Evolutionary conservation across 2,113 vertebrate genomes (phyloP), one percentile per base, ranked within the genome.

Genomic region (Oryzias celebensis): DNA sequence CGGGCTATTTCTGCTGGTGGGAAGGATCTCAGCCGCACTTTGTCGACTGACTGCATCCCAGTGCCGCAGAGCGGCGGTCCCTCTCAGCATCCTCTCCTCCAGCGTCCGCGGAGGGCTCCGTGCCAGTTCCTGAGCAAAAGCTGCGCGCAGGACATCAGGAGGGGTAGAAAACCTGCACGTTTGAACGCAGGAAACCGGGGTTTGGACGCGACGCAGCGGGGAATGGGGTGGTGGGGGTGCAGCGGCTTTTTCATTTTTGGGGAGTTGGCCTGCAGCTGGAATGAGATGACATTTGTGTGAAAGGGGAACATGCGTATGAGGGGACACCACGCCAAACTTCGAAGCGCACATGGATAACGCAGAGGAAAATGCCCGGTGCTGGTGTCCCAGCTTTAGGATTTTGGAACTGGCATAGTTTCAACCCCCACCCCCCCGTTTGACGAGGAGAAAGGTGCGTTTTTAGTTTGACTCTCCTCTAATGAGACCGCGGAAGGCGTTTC

Each of bases 61-160:
- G 85, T 95, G 94, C 92, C 94, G 94, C 94, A 96, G 94, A 92
- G 92, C 90, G 89, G 78, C 77, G 87, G 85, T 77, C 88, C 85
- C 71, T 68, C 65, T 88, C 78, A 78, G 88, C 88, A 87, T 88
- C 90, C 83, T 90, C 77, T 79, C 65, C 75, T 46, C 4, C 71
- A 43, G 77, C 85, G 69, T 78, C 72, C 68, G 68, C 73, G 77
- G 56, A 77, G 65, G 82, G 84, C 87, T 86, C 62, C 59, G 17
- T 80, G 87, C 84, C 82, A 81, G 73, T 42, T 41, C 78, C 73
- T 68, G 72, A 56, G 8, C 63, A 43, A 31, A 80, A 36, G 28
- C 74, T 68, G 65, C 47, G 62, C 65, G 73, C 63, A 36, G 65
- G 73, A 73, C 58, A 48, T n/a, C 58, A 46, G 41, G 23, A 17